Base-by-base conservation (phyloP, 2,113 vertebrate genomes). In the Formicarius rufipectus region DNA sequence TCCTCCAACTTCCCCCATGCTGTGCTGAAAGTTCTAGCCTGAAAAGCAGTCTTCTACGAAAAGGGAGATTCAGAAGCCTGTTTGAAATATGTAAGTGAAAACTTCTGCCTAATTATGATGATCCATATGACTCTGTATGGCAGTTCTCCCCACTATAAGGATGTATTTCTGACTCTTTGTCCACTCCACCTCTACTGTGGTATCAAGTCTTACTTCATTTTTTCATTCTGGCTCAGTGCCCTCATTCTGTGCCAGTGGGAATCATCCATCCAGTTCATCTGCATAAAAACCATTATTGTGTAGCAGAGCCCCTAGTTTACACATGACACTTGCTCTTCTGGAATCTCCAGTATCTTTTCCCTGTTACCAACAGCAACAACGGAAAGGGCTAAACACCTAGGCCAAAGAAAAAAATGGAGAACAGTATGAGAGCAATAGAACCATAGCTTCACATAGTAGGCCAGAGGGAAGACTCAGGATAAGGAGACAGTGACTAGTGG, bases 371-470 rank as follows among this genome's bases (percentile, higher is more conserved):
- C 5, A 15, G 12, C 73, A 68, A 74, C 69, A 88, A 0, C 30
- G 67, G 76, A 74, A 90, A 77, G 25, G 7, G 5, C 5, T 20
- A 53, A 82, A 76, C 21, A 37, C 27, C 59, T 19, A 15, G 74
- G 55, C 39, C 31, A 81, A 47, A 47, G 45, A 39, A 83, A 63
- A 50, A 77, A 87, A 19, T 5, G 24, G 35, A 91, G 40, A 88
- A 33, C 37, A 67, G 60, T 6, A 17, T 14, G 28, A 52, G 7
- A 92, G 53, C 45, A 90, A 50, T 25, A 88, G n/a, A 66, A 80
- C 27, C 1, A 0, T 14, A 42, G 50, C 3, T 88, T 59, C 1
- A 0, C 33, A 16, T 1, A 56, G n/a, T 1, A 8, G 49, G 59
- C 40, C 16, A 50, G 10, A 71, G 12, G 22, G 30, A 71, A 88